Evolutionary conservation across 92 coral and sea anemone genomes (phyloP).

Genomic region (Metridium senile): DNA sequence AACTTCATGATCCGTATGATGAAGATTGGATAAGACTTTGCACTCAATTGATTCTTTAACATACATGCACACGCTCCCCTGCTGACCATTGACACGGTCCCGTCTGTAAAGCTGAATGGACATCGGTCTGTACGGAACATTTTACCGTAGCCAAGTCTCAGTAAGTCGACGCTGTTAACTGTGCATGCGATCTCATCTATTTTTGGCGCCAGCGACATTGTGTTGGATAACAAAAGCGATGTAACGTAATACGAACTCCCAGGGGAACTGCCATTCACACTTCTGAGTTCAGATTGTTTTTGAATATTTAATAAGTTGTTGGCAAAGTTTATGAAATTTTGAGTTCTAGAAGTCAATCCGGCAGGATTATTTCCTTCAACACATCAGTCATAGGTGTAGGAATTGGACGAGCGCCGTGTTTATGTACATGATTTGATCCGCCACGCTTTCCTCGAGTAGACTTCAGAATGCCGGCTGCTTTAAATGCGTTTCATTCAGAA

Average conservation of each 20-base stretch:
- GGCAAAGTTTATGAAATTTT: too few relatives aligned
- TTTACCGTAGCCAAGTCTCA: constrained; percentile 51
- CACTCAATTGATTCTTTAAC: constrained; percentile 53
- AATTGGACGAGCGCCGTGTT: not conserved
- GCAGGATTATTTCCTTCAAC: not conserved
- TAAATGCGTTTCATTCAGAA: not conserved
- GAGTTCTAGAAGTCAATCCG: too few relatives aligned
- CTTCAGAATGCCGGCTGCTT: not conserved
- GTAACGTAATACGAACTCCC: too few relatives aligned
- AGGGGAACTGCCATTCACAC: too few relatives aligned
- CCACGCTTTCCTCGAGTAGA: not conserved
- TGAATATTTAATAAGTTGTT: too few relatives aligned
- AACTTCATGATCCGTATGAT: constrained; percentile 47
- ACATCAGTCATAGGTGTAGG: not conserved
- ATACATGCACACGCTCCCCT: constrained; percentile 56
- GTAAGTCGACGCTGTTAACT: constrained; percentile 1
- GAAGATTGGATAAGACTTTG: constrained; percentile 34
- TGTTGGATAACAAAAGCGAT: constrained; percentile 56
- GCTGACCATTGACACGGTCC: constrained; percentile 40
- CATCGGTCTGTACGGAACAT: constrained; percentile 51
- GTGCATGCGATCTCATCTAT: constrained; percentile 15
- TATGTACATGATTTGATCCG: not conserved
- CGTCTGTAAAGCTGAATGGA: constrained; percentile 46
- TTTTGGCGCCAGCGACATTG: constrained; percentile 49
- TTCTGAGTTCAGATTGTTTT: too few relatives aligned